Evolutionary conservation across 1,140 invertebrate species (phyloP).

Genomic region (Hylyphantes graminicola): DNA sequence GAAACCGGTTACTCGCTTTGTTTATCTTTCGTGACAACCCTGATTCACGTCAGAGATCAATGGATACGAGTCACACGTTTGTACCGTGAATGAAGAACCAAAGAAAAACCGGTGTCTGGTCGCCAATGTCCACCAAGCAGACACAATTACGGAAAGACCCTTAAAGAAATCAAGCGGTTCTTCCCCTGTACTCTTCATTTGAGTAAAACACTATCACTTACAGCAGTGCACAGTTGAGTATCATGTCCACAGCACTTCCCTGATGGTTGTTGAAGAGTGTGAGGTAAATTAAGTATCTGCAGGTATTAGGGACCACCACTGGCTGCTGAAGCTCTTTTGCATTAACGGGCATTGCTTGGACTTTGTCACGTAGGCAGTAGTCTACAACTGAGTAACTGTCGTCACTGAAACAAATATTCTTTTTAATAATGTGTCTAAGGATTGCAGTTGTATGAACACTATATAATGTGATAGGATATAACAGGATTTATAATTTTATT

Average conservation of each 20-base stretch:
- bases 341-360: slow-evolving; percentile 75
- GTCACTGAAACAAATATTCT: slow-evolving; percentile 72
- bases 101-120: no score
- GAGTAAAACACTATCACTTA: slow-evolving; percentile 67
- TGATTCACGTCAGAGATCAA: no score
- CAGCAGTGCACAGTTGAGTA: slow-evolving; percentile 79
- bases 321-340: slow-evolving; percentile 66
- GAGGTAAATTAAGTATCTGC: slow-evolving; percentile 79
- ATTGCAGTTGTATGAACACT: background rate
- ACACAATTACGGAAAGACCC: no score
- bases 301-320: slow-evolving; percentile 71
- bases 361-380: slow-evolving; percentile 81
- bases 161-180: no score
- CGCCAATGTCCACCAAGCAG: no score
- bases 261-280: slow-evolving; percentile 88
- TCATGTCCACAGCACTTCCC: slow-evolving; percentile 79
- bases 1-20: no score
- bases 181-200: no score
- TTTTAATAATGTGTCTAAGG: background rate
- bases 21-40: no score
- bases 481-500: background rate
- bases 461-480: background rate
- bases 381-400: slow-evolving; percentile 81
- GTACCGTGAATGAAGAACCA: no score
- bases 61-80: no score